Percentiles rank a stretch among this genome's conserved stretches.
Conservation (phyloP, 2,888 invertebrate genomes). For the Drosophila picticornis region DNA sequence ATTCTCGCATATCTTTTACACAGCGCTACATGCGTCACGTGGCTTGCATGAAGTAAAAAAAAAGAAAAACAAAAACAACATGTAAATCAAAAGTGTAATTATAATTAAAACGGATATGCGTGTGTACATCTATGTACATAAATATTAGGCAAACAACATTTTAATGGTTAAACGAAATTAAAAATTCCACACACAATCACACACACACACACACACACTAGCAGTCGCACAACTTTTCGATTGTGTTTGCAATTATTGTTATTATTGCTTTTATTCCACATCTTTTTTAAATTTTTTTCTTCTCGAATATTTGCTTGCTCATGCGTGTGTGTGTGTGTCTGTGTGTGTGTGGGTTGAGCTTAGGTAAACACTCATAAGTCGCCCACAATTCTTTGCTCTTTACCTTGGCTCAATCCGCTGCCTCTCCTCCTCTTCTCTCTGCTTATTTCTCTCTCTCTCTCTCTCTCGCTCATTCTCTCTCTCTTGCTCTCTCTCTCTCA, state of each 20-base stretch:
- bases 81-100: slow-evolving; percentile 42
- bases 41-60: slow-evolving; percentile 41
- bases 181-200: slow-evolving; percentile 44
- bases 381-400: slow-evolving; percentile 55
- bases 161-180: slow-evolving; percentile 57
- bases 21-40: slow-evolving; percentile 62
- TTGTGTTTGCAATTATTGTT: slow-evolving; percentile 35
- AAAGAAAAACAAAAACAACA: slow-evolving; percentile 16
- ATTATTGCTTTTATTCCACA: slow-evolving; percentile 10
- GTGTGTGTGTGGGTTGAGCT: slow-evolving; percentile 46
- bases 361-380: slow-evolving; percentile 51
- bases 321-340: slow-evolving; percentile 21
- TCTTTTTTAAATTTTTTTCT: not conserved
- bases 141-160: slow-evolving; percentile 37
- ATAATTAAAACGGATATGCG: slow-evolving; percentile 49
- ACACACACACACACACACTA: slow-evolving; percentile 18
- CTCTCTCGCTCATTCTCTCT: not conserved
- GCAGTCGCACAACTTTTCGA: slow-evolving; percentile 4
- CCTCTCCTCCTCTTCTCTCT: too few relatives aligned
- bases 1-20: slow-evolving; percentile 32
- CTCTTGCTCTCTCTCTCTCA: not conserved
- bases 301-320: slow-evolving; percentile 3
- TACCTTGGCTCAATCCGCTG: slow-evolving; percentile 9
- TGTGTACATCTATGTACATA: slow-evolving; percentile 14
- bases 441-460: not conserved